Evolutionary conservation across 2,888 invertebrate genomes (phyloP), one percentile per base, ranked within the genome.

Genomic region (Troilus luridus): DNA sequence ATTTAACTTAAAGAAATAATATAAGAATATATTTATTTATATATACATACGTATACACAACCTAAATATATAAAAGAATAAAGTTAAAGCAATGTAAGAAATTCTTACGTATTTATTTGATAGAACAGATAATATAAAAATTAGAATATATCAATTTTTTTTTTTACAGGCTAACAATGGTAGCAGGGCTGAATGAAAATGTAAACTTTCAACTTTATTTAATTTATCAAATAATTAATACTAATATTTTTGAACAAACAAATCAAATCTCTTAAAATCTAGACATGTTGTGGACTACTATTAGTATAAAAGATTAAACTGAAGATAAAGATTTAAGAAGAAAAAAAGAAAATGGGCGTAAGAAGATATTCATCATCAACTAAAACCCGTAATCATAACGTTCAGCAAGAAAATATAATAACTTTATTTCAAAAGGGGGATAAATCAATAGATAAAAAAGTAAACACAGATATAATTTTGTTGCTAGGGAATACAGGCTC

Each of bases 401-500:
- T n/a, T n/a, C n/a, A 59, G 59, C 59, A 67, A 67, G 67, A 27
- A 67, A 67, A 67, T 67, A 67, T 67, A 0, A 24, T 67, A 14
- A 27, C 67, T 67, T 24, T 67, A 67, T 27, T 67, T 67, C 24
- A 67, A 27, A 67, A 24, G 14, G 67, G 67, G 24, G 67, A 12
- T 67, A 27, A 67, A 27, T 67, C 14, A 67, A 67, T 67, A 12
- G 67, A 27, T 21, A 11, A n/a, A 17, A 72, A 54, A 17, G 6
- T 14, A 24, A 24, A 89, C 24, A 72, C 54, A 72, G 72, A 89
- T 21, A 17, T 89, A 56, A 58, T 72, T n/a, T 67, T 89, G 41
- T 14, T 89, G n/a, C 19, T 89, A 11, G 89, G 89, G 14, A 89
- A 72, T 72, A 89, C 89, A 21, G 89, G 89, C 0, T 60, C 89